phyloP scores from a whole-genome alignment of 2,888 invertebrate genomes.

The Craniophora ligustri region DNA sequence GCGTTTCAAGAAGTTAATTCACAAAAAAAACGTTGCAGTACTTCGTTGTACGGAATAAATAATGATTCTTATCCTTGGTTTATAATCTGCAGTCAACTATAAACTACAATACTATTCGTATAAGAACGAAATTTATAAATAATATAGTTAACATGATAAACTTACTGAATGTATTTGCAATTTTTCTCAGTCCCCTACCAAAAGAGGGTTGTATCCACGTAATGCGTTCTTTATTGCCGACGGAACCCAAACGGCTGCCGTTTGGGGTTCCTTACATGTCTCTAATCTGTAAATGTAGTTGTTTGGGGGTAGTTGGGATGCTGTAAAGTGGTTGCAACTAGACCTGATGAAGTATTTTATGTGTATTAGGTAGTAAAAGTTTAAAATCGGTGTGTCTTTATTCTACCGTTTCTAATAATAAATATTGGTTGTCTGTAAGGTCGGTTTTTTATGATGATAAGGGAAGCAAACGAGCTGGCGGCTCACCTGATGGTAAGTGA shows the following conservation, averaged over 20 bases:
- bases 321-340: constrained; percentile 34
- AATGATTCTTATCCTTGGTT: no score
- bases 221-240: constrained; percentile 80
- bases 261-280: constrained; percentile 72
- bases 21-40: no score
- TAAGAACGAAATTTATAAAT: constrained; percentile 44
- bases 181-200: constrained; percentile 55
- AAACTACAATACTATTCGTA: constrained; percentile 16
- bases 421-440: no score
- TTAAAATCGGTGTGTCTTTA: constrained; percentile 12
- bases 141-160: constrained; percentile 50
- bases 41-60: no score
- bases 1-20: no score
- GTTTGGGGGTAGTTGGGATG: constrained; percentile 50
- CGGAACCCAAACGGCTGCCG: constrained; percentile 70
- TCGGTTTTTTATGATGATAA: no score
- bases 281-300: constrained; percentile 79
- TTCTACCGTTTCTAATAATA: no score
- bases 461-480: no score
- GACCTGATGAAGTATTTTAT: constrained; percentile 37
- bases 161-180: constrained; percentile 46
- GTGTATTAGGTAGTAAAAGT: no score
- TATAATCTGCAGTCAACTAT: constrained; percentile 11
- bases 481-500: no score
- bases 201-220: constrained; percentile 64